Evolutionary conservation across 2,797 vertebrate genomes (phyloP).

Genomic region (Sebastes nivosus): DNA sequence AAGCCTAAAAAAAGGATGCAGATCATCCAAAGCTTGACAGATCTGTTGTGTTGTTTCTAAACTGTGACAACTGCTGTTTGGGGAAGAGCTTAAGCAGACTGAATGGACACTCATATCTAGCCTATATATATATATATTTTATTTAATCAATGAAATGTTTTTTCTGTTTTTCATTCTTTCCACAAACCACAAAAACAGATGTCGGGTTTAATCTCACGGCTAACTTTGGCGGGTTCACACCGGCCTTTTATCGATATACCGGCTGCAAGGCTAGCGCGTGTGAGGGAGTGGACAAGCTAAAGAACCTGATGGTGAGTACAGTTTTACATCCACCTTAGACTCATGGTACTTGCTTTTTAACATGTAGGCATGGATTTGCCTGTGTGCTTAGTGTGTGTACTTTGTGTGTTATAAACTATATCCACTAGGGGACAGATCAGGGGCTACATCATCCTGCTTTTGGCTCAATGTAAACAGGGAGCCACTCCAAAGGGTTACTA

Average conservation of each 20-base stretch:
- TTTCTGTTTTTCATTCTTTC: neutral
- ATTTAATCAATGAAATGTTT: neutral
- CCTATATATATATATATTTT: no score
- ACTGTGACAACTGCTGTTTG: neutral
- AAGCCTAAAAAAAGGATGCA: neutral
- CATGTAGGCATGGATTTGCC: neutral
- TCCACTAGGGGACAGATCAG: neutral
- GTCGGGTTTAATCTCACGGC: conserved; percentile 77
- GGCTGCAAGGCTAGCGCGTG: conserved; percentile 89
- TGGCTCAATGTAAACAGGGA: neutral
- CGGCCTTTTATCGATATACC: conserved; percentile 73
- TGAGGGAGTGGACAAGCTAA: conserved; percentile 88
- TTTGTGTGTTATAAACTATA: neutral
- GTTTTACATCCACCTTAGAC: neutral
- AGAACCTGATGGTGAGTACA: conserved; percentile 83
- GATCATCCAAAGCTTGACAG: neutral
- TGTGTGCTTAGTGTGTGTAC: neutral
- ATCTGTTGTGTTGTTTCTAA: neutral
- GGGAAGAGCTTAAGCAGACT: no score
- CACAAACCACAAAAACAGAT: conserved; percentile 60
- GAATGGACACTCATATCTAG: neutral
- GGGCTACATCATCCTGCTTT: neutral
- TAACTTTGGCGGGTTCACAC: conserved; percentile 76
- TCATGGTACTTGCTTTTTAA: neutral
- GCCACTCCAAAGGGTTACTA: neutral